Conservation (phyloP, 2,888 invertebrate species). For the Synanthedon myopaeformis region DNA sequence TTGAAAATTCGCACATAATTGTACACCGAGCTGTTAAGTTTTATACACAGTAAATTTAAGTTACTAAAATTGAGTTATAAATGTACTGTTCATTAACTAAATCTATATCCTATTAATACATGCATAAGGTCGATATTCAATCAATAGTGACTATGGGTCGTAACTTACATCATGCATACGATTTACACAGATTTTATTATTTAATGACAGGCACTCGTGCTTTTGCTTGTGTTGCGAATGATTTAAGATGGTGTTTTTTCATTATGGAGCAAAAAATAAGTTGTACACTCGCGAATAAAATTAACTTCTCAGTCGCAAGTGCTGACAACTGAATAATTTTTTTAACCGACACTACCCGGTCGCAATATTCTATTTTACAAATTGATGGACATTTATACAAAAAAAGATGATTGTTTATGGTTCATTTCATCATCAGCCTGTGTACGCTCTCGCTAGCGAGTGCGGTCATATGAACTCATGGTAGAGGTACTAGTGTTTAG, state of each 20-base stretch:
- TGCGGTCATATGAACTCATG: too few species aligned
- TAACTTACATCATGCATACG: slow-evolving; percentile 1
- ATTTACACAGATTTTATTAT: slow-evolving; percentile 14
- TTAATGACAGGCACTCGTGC: slow-evolving; percentile 20
- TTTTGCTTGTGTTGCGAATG: slow-evolving; percentile 7
- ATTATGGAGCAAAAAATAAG: slow-evolving; percentile 6
- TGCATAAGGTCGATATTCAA: too few species aligned
- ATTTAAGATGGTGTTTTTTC: slow-evolving; percentile 17
- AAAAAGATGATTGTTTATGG: too few species aligned
- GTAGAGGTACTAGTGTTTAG: too few species aligned
- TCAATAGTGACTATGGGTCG: not conserved
- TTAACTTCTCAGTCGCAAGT: not conserved
- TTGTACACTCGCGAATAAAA: not conserved
- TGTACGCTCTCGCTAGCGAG: too few species aligned
- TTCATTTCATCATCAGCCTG: too few species aligned
- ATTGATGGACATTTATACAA: too few species aligned
- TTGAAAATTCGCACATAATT: not conserved
- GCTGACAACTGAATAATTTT: too few species aligned
- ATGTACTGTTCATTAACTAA: not conserved
- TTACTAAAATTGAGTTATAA: slow-evolving; percentile 3
- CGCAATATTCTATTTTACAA: too few species aligned
- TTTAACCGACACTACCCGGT: too few species aligned
- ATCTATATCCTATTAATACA: too few species aligned
- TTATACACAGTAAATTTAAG: slow-evolving; percentile 1
- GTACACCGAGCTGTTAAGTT: not conserved